Conservation (phyloP, 2,888 invertebrate species). For the Coelogynopora nodosa region DNA sequence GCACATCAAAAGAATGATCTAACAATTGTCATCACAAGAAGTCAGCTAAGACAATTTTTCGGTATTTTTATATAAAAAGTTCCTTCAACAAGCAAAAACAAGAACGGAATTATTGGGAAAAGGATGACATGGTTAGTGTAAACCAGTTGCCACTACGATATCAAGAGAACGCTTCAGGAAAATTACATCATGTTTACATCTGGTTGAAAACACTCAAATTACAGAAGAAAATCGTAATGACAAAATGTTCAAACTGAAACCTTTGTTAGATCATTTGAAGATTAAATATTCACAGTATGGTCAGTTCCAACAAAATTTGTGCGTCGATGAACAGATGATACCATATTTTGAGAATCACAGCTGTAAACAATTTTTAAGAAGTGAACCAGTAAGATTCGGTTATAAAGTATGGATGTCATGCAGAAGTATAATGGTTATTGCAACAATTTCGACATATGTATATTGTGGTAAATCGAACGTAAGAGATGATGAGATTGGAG, state of each 20-base stretch:
- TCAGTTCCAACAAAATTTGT: too few species aligned
- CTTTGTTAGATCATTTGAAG: background rate
- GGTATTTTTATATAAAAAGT: background rate
- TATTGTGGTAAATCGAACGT: background rate
- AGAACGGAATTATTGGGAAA: conserved; percentile 2
- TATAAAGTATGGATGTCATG: conserved; percentile 32
- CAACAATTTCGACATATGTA: background rate
- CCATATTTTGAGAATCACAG: conserved; percentile 25
- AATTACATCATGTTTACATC: background rate
- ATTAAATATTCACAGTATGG: background rate
- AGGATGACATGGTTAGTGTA: background rate
- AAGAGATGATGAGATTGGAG: background rate
- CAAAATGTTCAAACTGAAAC: conserved; percentile 24
- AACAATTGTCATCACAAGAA: background rate
- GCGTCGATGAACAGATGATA: conserved; percentile 13
- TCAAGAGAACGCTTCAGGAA: background rate
- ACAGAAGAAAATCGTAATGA: background rate
- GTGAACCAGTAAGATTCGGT: background rate
- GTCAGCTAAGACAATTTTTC: background rate
- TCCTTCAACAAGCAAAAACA: background rate
- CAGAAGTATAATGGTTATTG: background rate
- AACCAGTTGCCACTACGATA: background rate
- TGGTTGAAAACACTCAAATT: background rate
- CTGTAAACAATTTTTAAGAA: conserved; percentile 2
- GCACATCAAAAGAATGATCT: background rate